A percentile compares a stretch with the other conserved stretches of the same genome.
These are phyloP conservation scores for Enoplolaimus lenunculus DNA, from an alignment of 2,888 invertebrate species.

Conservation along the genomic window DNA sequence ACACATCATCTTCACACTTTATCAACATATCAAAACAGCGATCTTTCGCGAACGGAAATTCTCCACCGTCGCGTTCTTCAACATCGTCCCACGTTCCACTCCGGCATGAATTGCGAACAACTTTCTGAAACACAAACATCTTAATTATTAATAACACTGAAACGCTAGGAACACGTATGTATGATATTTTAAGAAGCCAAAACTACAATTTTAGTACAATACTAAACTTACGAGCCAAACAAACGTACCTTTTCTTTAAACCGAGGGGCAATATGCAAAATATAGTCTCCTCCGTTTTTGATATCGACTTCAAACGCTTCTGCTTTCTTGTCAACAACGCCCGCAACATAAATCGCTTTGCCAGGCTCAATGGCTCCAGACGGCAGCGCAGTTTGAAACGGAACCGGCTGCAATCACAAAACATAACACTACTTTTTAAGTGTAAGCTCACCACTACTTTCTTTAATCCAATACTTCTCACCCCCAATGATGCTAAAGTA, in stretches of 20 bases:
- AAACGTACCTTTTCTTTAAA: constrained; percentile 34
- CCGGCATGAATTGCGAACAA: constrained; percentile 35
- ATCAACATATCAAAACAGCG: constrained; percentile 35
- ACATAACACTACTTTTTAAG: too few relatives aligned
- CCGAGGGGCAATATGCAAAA: constrained; percentile 38
- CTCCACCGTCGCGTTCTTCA: constrained; percentile 37
- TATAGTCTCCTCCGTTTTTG: constrained; percentile 30
- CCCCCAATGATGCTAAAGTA: too few relatives aligned
- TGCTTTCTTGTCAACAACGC: constrained; percentile 32
- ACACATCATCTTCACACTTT: constrained; percentile 35
- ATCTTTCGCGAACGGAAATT: constrained; percentile 34
- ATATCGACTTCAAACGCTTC: constrained; percentile 37
- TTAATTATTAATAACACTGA: too few relatives aligned
- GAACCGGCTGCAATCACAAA: constrained; percentile 28
- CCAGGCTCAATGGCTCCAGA: constrained; percentile 31
- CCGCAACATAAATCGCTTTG: constrained; percentile 31
- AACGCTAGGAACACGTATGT: too few relatives aligned
- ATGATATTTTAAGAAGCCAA: too few relatives aligned
- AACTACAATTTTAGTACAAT: too few relatives aligned
- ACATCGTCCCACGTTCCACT: constrained; percentile 34
- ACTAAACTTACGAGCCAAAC: too few relatives aligned
- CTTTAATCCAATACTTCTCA: too few relatives aligned
- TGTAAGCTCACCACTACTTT: too few relatives aligned
- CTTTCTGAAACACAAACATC: constrained; percentile 28
- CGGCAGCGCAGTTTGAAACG: constrained; percentile 31